Percentiles rank a stretch among this genome's conserved stretches.
Evolutionary conservation across 2,888 invertebrate genomes (phyloP).

Genomic region (Tetragnatha montana): DNA sequence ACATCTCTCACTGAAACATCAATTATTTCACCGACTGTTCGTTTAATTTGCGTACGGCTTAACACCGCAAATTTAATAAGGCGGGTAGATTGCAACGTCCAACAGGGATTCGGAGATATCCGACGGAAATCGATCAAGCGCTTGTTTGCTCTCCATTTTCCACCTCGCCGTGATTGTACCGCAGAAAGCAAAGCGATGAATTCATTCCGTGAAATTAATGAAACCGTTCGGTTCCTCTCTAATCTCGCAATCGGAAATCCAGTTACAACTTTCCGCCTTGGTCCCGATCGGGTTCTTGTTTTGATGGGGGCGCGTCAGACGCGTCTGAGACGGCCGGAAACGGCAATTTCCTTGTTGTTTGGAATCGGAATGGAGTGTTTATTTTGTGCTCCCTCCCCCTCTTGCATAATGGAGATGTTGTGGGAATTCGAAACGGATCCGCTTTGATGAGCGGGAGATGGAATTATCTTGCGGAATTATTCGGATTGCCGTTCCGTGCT

Average conservation of each 20-base stretch:
- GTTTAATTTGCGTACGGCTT: background rate
- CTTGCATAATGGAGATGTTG: background rate
- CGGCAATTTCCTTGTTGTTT: slow-evolving; percentile 12
- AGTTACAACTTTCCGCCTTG: background rate
- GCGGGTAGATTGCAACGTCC: background rate
- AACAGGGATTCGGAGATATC: background rate
- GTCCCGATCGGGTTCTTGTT: background rate
- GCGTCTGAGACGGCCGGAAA: background rate
- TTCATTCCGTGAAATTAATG: slow-evolving; percentile 16
- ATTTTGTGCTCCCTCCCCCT: background rate
- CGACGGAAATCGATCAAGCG: slow-evolving; percentile 9
- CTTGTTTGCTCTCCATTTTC: slow-evolving; percentile 8
- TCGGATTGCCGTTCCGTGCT: background rate
- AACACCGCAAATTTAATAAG: background rate
- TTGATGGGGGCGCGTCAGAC: background rate
- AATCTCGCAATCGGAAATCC: slow-evolving; percentile 29
- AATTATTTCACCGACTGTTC: background rate
- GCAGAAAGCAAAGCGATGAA: slow-evolving; percentile 23
- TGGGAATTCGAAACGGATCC: background rate
- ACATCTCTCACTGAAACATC: no score
- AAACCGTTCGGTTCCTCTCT: slow-evolving; percentile 3
- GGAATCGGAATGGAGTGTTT: background rate
- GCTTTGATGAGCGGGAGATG: background rate
- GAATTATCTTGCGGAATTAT: background rate
- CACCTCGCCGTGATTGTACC: background rate